Conservation (phyloP, 2,113 vertebrate species). For the Labrus mixtus region DNA sequence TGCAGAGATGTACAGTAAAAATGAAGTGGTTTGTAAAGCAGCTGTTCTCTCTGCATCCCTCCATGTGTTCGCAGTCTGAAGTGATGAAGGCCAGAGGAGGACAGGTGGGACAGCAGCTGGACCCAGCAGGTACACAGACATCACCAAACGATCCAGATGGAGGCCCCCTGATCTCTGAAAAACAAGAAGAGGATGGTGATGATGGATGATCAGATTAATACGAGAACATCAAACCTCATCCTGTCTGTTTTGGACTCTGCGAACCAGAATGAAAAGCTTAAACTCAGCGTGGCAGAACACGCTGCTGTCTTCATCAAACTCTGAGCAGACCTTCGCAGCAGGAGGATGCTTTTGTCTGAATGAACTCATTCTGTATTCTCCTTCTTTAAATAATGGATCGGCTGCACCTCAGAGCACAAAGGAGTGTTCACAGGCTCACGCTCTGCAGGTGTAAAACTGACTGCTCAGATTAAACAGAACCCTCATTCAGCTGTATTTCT, state of each 20-base stretch:
- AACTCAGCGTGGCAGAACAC: no score
- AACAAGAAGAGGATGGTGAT: neutral
- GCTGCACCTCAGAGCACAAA: neutral
- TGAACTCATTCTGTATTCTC: neutral
- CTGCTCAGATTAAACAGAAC: no score
- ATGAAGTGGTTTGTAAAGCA: neutral
- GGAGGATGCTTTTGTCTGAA: neutral
- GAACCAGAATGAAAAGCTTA: no score
- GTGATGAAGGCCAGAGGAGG: constrained; percentile 3
- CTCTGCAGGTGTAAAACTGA: neutral
- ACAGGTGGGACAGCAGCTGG: neutral
- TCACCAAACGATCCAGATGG: constrained; percentile 3
- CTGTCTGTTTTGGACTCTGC: no score
- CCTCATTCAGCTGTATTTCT: no score
- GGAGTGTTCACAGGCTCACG: neutral
- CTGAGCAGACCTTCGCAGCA: neutral
- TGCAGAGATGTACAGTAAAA: no score
- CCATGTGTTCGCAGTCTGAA: neutral
- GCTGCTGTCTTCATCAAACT: neutral
- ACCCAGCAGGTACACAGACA: neutral
- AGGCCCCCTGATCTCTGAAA: neutral
- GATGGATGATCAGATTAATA: neutral
- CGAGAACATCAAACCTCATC: no score
- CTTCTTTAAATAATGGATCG: neutral
- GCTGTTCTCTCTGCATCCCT: neutral